Evolutionary conservation across 1,140 invertebrate species (phyloP).

Genomic region (Cydia strobilella): DNA sequence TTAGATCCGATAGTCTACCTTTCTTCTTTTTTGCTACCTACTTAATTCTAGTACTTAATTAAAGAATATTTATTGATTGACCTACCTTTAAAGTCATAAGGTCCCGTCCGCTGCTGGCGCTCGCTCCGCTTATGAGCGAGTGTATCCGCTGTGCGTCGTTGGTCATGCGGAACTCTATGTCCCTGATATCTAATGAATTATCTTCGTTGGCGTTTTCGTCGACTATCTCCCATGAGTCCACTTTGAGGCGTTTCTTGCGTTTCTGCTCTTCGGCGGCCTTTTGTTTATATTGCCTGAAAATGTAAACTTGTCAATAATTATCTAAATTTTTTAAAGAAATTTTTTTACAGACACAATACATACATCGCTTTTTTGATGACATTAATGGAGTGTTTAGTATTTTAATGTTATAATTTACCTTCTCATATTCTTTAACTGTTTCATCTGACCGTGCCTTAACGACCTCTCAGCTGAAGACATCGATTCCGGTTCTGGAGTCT

Average conservation of each 20-base stretch:
- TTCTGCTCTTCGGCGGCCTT: constrained; percentile 83
- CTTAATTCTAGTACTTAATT: too few species aligned
- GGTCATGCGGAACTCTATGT: constrained; percentile 93
- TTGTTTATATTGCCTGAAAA: constrained; percentile 76
- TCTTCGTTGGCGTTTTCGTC: constrained; percentile 82
- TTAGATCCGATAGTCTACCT: too few species aligned
- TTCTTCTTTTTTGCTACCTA: too few species aligned
- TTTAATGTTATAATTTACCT: too few species aligned
- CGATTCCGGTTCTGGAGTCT: constrained; percentile 78
- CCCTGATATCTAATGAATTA: constrained; percentile 89
- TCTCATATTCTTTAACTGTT: constrained; percentile 90
- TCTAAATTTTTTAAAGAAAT: too few species aligned
- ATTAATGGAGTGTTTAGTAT: too few species aligned
- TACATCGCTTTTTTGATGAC: too few species aligned
- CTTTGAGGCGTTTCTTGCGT: constrained; percentile 88
- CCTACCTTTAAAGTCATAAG: constrained; percentile 82
- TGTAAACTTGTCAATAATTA: too few species aligned
- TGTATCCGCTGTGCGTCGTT: constrained; percentile 86
- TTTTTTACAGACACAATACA: too few species aligned
- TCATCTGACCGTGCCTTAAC: constrained; percentile 92
- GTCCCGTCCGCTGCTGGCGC: constrained; percentile 89
- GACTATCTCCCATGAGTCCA: constrained; percentile 73
- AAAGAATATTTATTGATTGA: background rate
- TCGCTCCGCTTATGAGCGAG: constrained; percentile 84
- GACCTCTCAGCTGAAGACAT: constrained; percentile 89